These are phyloP conservation scores for Alloplasta piceator DNA, from an alignment of 2,888 invertebrate genomes.

Conservation along the genomic window DNA sequence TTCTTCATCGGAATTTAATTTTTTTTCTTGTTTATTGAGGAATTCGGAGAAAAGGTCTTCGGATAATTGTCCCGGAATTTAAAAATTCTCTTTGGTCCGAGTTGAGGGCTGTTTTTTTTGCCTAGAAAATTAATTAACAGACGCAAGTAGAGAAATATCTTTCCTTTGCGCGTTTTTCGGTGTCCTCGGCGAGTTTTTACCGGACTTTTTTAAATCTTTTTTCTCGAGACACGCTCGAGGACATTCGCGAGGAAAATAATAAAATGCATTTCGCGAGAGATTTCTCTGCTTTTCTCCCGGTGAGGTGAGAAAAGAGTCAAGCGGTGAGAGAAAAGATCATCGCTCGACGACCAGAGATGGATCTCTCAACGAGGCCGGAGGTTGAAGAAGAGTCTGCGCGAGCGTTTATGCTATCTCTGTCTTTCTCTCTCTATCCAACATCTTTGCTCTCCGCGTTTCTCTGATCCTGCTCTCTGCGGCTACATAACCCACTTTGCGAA, in stretches of 20 bases:
- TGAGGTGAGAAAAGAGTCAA: background rate
- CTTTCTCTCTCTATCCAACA: background rate
- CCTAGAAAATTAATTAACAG: too few species aligned
- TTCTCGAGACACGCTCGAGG: background rate
- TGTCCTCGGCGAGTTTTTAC: slow-evolving; percentile 1
- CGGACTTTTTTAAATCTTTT: slow-evolving; percentile 26
- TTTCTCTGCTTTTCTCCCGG: background rate
- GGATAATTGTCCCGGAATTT: too few species aligned
- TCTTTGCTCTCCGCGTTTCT: slow-evolving; percentile 1
- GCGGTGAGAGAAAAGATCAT: slow-evolving; percentile 44
- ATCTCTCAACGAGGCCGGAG: slow-evolving; percentile 59
- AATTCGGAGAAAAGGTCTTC: too few species aligned
- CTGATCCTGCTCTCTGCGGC: slow-evolving; percentile 42
- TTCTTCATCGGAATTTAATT: too few species aligned
- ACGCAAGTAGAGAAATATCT: too few species aligned
- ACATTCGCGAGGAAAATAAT: slow-evolving; percentile 12
- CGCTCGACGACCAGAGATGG: slow-evolving; percentile 27
- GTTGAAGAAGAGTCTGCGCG: slow-evolving; percentile 44
- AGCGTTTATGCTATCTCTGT: background rate
- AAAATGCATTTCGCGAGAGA: slow-evolving; percentile 13
- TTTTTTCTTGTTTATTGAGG: too few species aligned
- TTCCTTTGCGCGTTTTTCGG: background rate
- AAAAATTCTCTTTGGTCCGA: too few species aligned
- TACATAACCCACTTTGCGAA: slow-evolving; percentile 81
- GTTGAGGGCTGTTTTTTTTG: too few species aligned